These are phyloP conservation scores for Antedon mediterranea DNA, from an alignment of 53 echinoderm and acorn worm species.

Conservation along the genomic window DNA sequence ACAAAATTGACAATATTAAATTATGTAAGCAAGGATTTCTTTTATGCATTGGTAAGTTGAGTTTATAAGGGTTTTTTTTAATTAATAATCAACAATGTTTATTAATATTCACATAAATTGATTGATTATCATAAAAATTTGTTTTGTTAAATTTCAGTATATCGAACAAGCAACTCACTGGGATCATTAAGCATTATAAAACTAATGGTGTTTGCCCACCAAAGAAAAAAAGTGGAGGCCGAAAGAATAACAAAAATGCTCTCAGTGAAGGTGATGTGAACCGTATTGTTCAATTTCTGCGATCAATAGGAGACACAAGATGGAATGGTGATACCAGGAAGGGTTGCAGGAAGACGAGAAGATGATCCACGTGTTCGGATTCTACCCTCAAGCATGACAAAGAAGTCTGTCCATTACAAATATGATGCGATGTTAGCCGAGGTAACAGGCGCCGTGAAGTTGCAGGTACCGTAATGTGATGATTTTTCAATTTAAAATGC, in stretches of 20 bases:
- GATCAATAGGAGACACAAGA: conserved; percentile 16
- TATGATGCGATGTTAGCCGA: conserved; percentile 5
- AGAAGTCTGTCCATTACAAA: conserved; percentile 18
- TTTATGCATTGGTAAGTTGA: conserved; percentile 26
- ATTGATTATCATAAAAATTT: no score
- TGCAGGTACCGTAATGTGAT: conserved; percentile 13
- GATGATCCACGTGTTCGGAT: conserved; percentile 27
- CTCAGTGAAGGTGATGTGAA: conserved; percentile 11
- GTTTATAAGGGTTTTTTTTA: not conserved
- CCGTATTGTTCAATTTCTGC: conserved; percentile 6
- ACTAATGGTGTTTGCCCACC: conserved; percentile 18
- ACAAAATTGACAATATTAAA: conserved; percentile 10
- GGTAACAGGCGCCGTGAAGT: not conserved
- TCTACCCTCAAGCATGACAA: conserved; percentile 16
- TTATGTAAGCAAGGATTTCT: conserved; percentile 17
- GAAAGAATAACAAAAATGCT: conserved; percentile 2
- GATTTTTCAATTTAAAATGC: no score
- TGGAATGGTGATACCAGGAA: conserved; percentile 29
- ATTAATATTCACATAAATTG: no score
- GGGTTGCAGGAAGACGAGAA: conserved; percentile 16
- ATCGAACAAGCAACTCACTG: conserved; percentile 17
- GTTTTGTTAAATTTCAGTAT: conserved; percentile 7
- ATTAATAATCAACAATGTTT: no score
- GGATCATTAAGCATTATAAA: conserved; percentile 20
- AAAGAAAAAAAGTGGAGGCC: conserved; percentile 17